Conservation (phyloP, 1,140 invertebrate genomes). For the Leptoteleia sp. region DNA sequence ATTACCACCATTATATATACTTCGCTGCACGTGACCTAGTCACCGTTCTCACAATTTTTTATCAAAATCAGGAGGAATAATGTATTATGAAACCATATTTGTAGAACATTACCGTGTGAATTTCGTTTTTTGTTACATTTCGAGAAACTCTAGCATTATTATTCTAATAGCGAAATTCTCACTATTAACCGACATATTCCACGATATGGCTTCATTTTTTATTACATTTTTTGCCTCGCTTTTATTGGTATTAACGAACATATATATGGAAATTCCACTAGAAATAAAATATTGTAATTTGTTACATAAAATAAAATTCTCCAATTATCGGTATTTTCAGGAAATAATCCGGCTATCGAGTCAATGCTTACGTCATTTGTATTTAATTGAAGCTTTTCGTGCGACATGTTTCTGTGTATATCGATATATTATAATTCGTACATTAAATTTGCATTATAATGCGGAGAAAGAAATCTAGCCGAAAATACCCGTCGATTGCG, state of each 20-base stretch:
- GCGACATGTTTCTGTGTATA: constrained; percentile 13
- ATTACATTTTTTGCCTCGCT: no score
- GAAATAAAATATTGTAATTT: no score
- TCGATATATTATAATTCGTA: constrained; percentile 42
- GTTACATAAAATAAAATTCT: no score
- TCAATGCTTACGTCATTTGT: constrained; percentile 1
- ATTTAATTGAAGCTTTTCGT: constrained; percentile 21
- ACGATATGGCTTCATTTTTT: no score
- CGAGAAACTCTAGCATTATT: no score
- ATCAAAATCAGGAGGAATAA: constrained; percentile 1
- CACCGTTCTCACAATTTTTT: constrained; percentile 48
- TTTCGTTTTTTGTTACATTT: constrained; percentile 45
- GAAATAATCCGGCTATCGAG: background rate
- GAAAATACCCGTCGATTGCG: constrained; percentile 60
- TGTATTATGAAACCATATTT: constrained; percentile 14
- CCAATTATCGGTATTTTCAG: no score
- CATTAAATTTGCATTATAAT: constrained; percentile 63
- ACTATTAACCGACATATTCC: no score
- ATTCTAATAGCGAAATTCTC: no score
- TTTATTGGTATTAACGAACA: no score
- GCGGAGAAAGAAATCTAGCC: constrained; percentile 26
- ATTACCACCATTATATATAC: constrained; percentile 17
- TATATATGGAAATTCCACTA: no score
- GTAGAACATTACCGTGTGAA: constrained; percentile 38
- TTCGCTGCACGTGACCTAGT: constrained; percentile 36